phyloP scores from a whole-genome alignment of 2,113 vertebrate species.

The Paradisaea rubra region DNA sequence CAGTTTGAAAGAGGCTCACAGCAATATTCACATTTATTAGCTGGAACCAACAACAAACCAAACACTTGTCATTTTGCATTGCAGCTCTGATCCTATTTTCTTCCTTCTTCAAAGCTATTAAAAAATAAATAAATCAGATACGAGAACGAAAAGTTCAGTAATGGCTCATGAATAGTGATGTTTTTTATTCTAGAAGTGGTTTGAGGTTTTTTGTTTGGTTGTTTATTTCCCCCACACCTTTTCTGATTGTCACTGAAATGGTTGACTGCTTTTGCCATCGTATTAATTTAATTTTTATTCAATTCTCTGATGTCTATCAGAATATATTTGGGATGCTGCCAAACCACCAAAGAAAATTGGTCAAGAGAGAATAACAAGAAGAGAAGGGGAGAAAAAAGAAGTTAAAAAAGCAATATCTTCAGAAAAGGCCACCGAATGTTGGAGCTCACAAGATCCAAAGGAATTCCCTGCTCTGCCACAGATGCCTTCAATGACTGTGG shows the following conservation, averaged over 20 bases:
- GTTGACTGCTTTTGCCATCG: neutral
- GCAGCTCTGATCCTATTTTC: neutral
- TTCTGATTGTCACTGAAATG: neutral
- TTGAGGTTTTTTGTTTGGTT: neutral
- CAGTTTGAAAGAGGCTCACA: slow-evolving; percentile 1
- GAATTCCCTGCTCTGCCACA: neutral
- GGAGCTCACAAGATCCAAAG: neutral
- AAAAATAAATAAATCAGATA: neutral
- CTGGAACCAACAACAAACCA: slow-evolving; percentile 18
- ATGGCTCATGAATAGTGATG: neutral
- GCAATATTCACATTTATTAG: slow-evolving; percentile 44
- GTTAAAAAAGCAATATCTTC: fast-evolving
- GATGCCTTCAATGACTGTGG: no score
- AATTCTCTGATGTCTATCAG: neutral
- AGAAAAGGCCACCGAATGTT: neutral
- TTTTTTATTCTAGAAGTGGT: neutral
- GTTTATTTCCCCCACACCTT: neutral
- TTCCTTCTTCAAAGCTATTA: neutral
- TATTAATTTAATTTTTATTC: slow-evolving; percentile 9
- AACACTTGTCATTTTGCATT: slow-evolving; percentile 16
- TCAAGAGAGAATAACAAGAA: neutral
- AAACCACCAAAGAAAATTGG: neutral
- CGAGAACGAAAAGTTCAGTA: neutral
- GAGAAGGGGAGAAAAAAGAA: fast-evolving
- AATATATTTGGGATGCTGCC: neutral